phyloP scores from a whole-genome alignment of 92 coral and sea anemone genomes.

The Epizoanthus ramosus region DNA sequence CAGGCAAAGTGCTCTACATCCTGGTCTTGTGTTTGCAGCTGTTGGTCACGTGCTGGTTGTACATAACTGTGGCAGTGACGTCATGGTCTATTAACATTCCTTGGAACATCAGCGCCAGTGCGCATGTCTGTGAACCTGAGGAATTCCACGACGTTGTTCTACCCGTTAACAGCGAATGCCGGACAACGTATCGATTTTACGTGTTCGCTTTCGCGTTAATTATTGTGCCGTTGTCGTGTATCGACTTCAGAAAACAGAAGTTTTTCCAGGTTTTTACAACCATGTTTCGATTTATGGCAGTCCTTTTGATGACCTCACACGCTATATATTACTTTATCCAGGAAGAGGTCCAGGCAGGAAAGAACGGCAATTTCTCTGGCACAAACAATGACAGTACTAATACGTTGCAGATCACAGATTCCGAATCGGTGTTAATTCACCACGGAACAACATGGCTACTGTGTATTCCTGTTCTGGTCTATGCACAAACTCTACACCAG shows the following conservation, averaged over 20 bases:
- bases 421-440: conserved; percentile 8
- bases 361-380: neutral
- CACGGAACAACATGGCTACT: conserved; percentile 19
- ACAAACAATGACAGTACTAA: neutral
- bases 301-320: conserved; percentile 35
- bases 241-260: conserved; percentile 37
- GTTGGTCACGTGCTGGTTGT: conserved; percentile 37
- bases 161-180: conserved; percentile 14
- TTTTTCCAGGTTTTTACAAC: conserved; percentile 30
- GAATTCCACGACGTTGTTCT: conserved; percentile 30
- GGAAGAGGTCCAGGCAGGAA: neutral
- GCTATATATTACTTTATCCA: conserved; percentile 29
- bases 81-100: conserved; percentile 40
- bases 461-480: conserved; percentile 37
- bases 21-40: conserved; percentile 27
- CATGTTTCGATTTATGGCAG: conserved; percentile 17
- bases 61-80: conserved; percentile 40
- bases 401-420: neutral
- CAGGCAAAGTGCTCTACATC: conserved; percentile 31
- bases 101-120: conserved; percentile 36
- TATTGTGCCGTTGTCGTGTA: conserved; percentile 30
- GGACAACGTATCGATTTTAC: conserved; percentile 21
- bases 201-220: conserved; percentile 20
- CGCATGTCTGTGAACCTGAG: conserved; percentile 26
- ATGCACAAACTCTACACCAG: conserved; percentile 42